Base-by-base conservation (phyloP, 2,113 vertebrate genomes). In the Percina caprodes region DNA sequence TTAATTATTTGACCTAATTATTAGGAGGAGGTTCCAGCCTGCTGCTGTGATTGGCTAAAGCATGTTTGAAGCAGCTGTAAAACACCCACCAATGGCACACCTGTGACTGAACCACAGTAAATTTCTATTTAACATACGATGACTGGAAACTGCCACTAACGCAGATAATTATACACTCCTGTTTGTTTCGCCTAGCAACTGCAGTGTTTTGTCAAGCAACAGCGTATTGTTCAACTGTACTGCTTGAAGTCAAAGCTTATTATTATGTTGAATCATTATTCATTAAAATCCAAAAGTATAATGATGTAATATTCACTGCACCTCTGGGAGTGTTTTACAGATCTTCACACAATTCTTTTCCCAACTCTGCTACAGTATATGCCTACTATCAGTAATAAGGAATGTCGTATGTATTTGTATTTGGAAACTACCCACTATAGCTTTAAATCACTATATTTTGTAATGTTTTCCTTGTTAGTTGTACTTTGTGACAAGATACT, bases 1-100 rank as follows among this genome's bases (percentile, higher is more conserved):
- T 87, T 90, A 72, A 90, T 87, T 75, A 88, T 86, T 83, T 79
- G 72, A 83, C 52, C 77, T 82, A 54, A 89, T 92, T 88, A 89
- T 85, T 23, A 45, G 13, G 71, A 84, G 66, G 73, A 84, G 80
- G 61, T 51, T 49, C 55, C 13, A 46, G 33, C 59, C n/a, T 18
- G 72, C 52, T 12, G 77, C 77, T 54, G 33, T 35, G 75, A 79
- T 85, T 84, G 83, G 85, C 74, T 23, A 71, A 79, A 63, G 56
- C 74, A 69, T 83, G 81, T 88, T 79, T 78, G 74, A 84, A 77
- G 76, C 80, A 24, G 79, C 45, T 69, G 62, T 81, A 70, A 86
- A 80, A 65, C 72, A 80, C 56, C 58, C 71, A 80, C 77, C 84
- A 74, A 69, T 48, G 59, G 78, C 84, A 91, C 91, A 93, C 91